Percentiles rank a stretch among this genome's conserved stretches.
These are phyloP conservation scores for Neuroscelio doddi DNA, from an alignment of 2,888 invertebrate species.

Conservation along the genomic window DNA sequence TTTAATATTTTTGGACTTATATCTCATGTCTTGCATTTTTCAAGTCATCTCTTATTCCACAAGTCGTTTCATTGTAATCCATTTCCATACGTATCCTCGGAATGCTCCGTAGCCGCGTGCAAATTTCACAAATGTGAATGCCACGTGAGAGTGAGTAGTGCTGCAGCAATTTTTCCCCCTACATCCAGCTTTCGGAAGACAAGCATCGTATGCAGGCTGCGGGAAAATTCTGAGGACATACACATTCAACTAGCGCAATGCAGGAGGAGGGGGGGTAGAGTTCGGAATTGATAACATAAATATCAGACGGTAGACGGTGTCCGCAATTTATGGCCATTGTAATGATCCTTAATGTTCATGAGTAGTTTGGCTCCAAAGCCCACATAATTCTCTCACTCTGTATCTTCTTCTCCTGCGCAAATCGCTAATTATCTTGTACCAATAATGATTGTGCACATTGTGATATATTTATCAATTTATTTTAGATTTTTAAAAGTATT, in stretches of 20 bases:
- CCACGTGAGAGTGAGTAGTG: conserved; percentile 36
- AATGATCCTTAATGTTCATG: conserved; percentile 71
- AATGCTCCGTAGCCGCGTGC: conserved; percentile 26
- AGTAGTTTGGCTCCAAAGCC: conserved; percentile 67
- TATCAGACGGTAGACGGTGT: conserved; percentile 64
- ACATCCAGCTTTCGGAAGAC: conserved; percentile 28
- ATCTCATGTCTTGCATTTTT: conserved; percentile 38
- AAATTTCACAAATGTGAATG: conserved; percentile 41
- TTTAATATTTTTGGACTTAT: conserved; percentile 24
- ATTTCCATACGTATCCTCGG: conserved; percentile 30
- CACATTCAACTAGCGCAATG: conserved; percentile 12
- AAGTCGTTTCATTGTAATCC: conserved; percentile 37
- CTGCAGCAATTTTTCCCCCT: conserved; percentile 39
- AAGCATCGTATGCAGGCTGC: conserved; percentile 22
- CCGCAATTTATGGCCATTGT: conserved; percentile 68
- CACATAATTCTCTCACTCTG: conserved; percentile 61
- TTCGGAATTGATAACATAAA: conserved; percentile 68
- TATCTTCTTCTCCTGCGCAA: conserved; percentile 23
- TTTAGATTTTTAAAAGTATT: too few species aligned
- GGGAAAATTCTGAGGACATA: conserved; percentile 42
- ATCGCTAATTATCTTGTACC: conserved; percentile 38
- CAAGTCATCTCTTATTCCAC: conserved; percentile 22
- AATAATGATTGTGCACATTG: conserved; percentile 12
- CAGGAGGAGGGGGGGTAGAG: conserved; percentile 13
- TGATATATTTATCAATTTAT: not conserved